A percentile compares a stretch with the other conserved stretches of the same genome.
Conservation (phyloP, 2,113 vertebrate species). For the Brachyhypopomus occidentalis region DNA sequence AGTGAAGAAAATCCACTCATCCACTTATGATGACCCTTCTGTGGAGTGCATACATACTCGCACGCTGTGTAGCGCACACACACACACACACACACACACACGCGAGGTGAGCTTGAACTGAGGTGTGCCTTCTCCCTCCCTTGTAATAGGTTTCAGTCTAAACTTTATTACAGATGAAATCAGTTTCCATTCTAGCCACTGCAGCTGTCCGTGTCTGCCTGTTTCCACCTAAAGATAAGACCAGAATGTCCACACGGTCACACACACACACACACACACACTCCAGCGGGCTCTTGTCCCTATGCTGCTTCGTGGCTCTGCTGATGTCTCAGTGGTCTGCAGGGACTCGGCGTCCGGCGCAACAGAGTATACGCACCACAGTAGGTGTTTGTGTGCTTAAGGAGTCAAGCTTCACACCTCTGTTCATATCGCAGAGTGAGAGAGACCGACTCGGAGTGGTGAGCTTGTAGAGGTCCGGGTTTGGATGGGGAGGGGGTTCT, state of each 20-base stretch:
- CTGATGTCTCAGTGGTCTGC: constrained; percentile 20
- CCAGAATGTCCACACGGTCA: neutral
- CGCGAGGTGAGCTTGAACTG: neutral
- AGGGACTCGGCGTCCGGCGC: neutral
- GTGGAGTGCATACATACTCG: too few relatives aligned
- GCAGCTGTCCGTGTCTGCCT: constrained; percentile 6
- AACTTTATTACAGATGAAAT: constrained; percentile 29
- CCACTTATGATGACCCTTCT: neutral
- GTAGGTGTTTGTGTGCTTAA: constrained; percentile 1
- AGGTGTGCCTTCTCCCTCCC: constrained; percentile 26
- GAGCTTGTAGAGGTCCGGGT: neutral
- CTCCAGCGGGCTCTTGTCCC: neutral
- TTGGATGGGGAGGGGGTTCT: neutral
- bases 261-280: constrained; percentile 1
- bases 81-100: neutral
- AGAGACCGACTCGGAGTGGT: neutral
- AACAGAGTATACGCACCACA: constrained; percentile 17
- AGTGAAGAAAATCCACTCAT: constrained; percentile 18
- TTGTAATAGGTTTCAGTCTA: constrained; percentile 32
- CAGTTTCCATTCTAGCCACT: constrained; percentile 19
- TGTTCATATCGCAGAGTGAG: neutral
- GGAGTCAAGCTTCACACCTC: neutral
- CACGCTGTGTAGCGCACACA: neutral
- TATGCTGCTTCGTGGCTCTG: constrained; percentile 24
- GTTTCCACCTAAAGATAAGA: constrained; percentile 29